phyloP scores from a whole-genome alignment of 2,113 vertebrate species.

The Anseranas semipalmata region DNA sequence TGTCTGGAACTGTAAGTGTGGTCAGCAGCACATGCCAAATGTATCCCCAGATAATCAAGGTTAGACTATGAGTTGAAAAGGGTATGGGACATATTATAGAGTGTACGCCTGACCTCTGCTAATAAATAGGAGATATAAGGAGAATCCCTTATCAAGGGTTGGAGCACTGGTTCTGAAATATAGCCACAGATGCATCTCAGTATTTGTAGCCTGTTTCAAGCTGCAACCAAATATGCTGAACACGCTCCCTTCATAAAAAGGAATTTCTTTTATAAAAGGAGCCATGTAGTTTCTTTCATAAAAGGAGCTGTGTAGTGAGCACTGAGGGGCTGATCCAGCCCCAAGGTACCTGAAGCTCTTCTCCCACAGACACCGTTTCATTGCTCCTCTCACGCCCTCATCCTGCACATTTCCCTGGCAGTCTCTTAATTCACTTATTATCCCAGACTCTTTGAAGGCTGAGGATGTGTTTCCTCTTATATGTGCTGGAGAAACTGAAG shows the following conservation, averaged over 20 bases:
- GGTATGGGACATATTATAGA: too few relatives aligned
- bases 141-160: neutral
- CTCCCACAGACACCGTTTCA: neutral
- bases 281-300: neutral
- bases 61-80: neutral
- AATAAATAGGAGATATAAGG: neutral
- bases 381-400: neutral
- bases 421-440: neutral
- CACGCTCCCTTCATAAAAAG: neutral
- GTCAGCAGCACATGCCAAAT: neutral
- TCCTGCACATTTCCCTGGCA: too few relatives aligned
- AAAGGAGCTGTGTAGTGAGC: neutral
- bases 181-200: neutral
- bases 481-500: neutral
- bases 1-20: neutral
- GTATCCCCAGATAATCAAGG: neutral
- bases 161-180: neutral
- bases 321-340: neutral
- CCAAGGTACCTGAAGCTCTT: neutral
- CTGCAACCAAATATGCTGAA: neutral
- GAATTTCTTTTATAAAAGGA: neutral
- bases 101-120: neutral
- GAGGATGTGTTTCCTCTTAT: neutral
- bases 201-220: neutral
- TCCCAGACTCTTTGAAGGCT: neutral